phyloP scores from a whole-genome alignment of 1,140 invertebrate genomes.

The Musca vetustissima region DNA sequence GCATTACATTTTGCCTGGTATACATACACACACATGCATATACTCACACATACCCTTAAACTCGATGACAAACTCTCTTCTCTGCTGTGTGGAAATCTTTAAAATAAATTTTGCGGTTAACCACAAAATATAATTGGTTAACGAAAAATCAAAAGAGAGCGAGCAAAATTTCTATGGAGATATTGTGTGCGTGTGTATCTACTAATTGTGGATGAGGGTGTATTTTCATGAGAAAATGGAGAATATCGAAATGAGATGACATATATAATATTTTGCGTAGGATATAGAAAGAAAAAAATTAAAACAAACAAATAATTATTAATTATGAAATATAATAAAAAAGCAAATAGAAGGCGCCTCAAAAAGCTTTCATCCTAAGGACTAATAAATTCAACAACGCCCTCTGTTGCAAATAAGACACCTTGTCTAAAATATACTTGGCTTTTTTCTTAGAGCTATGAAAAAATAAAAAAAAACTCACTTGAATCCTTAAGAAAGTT shows the following conservation, averaged over 20 bases:
- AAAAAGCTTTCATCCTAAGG: too few relatives aligned
- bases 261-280: background rate
- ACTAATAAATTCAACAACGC: too few relatives aligned
- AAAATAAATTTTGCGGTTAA: conserved; percentile 57
- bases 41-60: background rate
- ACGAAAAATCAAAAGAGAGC: conserved; percentile 32
- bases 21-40: background rate
- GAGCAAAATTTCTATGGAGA: too few relatives aligned
- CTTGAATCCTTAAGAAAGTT: conserved; percentile 3
- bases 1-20: background rate
- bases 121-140: conserved; percentile 57
- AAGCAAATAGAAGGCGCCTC: too few relatives aligned
- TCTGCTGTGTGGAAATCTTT: conserved; percentile 43
- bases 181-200: too few relatives aligned
- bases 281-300: too few relatives aligned
- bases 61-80: background rate
- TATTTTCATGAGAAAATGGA: conserved; percentile 1
- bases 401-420: too few relatives aligned
- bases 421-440: too few relatives aligned
- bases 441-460: background rate
- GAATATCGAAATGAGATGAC: background rate
- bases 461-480: background rate
- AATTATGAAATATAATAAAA: too few relatives aligned
- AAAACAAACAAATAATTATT: too few relatives aligned
- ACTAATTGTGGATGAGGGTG: background rate